Base-by-base conservation (phyloP, 92 coral and sea anemone species). In the Phenganax stokvisi region DNA sequence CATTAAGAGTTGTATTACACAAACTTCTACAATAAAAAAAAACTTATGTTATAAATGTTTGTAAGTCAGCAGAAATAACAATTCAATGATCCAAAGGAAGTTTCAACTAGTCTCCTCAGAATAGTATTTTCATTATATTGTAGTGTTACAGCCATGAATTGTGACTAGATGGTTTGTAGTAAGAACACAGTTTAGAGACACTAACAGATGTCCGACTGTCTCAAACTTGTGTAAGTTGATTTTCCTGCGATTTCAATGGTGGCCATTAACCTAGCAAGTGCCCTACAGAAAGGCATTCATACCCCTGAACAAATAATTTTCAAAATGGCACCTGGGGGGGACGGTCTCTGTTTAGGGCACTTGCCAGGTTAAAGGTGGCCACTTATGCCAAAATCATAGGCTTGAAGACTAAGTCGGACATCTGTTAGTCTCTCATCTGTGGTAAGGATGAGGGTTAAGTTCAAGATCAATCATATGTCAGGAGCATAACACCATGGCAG, bases 1-100 rank as follows among this genome's bases (percentile, higher is more conserved):
- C 74, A 12, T 53, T 25, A 63, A 79, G 56, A 51, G 83, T 44
- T 37, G 83, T 51, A 61, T 79, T 53, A 16, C 16, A 47, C 30
- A 79, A 61, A 51, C 74, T 79, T 79, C 83, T 79, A 27, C 5
- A 3, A 7, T 8, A 51, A 65, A 30, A 9, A 28, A 52, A 62
- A 65, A 64, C 0, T 7, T 10, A 7, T 3, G 28, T 29, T 0
- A 37, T 0, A 7, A 61, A 61, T 15, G 6, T 8, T 8, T 15
- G 8, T 61, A 61, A 7, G 6, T 61, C 67, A 8, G 27, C n/a
- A 8, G 47, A 37, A 37, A 5, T 12, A 3, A 65, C 71, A 11
- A 65, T 10, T 28, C 71, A 17, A 20, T 37, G 3, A 37, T 5
- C 47, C 25, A 20, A 20, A 20, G 25, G 25, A 20, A 20, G 25